phyloP scores from a whole-genome alignment of 1,140 invertebrate genomes.

The Drosophila guanche region DNA sequence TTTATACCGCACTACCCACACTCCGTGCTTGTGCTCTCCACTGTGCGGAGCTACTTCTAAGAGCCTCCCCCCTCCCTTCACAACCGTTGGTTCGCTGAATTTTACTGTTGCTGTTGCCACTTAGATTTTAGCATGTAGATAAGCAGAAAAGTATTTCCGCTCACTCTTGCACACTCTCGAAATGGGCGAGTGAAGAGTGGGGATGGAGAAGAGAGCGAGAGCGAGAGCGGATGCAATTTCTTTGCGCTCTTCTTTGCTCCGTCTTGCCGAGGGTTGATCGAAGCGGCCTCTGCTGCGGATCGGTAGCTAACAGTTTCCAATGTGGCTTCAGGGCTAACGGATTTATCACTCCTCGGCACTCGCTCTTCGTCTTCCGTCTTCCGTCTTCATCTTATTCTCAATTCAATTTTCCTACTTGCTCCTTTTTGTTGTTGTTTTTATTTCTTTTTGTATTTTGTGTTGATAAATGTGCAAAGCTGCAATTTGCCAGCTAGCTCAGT shows the following conservation, averaged over 20 bases:
- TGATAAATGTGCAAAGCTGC: conserved; percentile 45
- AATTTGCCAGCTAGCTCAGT: conserved; percentile 36
- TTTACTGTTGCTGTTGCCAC: conserved; percentile 66
- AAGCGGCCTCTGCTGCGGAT: too few species aligned
- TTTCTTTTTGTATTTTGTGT: neutral
- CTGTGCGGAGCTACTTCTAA: too few species aligned
- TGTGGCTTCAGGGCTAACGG: too few species aligned
- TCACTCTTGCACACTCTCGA: conserved; percentile 58
- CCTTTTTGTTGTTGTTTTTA: neutral
- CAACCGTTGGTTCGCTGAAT: conserved; percentile 19
- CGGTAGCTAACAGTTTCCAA: too few species aligned
- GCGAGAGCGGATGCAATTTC: conserved; percentile 35
- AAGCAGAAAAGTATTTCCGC: conserved; percentile 71
- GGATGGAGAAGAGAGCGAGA: conserved; percentile 12
- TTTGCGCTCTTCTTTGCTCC: conserved; percentile 11
- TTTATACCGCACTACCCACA: too few species aligned
- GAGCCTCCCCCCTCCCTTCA: too few species aligned
- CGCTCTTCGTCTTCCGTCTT: too few species aligned
- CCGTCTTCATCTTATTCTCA: too few species aligned
- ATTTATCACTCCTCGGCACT: too few species aligned
- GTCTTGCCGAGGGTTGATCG: too few species aligned
- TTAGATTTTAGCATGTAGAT: conserved; percentile 76
- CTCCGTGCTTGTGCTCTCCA: too few species aligned
- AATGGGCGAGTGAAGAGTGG: conserved; percentile 33
- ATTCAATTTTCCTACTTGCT: too few species aligned